phyloP scores from a whole-genome alignment of 2,797 vertebrate genomes.

The Nannoperca obscura region DNA sequence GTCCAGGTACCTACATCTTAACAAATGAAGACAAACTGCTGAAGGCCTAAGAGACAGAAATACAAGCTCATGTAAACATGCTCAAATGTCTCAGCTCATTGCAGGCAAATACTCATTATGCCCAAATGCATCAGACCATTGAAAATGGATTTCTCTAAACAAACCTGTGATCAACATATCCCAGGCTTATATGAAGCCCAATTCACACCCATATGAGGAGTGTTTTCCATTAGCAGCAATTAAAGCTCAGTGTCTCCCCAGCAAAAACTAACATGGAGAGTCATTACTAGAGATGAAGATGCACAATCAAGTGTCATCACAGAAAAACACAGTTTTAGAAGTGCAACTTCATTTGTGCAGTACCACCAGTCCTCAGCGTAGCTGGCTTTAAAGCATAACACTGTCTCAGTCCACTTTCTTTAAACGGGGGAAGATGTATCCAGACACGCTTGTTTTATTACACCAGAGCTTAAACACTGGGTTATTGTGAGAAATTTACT shows the following conservation, averaged over 20 bases:
- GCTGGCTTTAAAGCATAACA: slow-evolving; percentile 13
- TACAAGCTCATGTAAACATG: background rate
- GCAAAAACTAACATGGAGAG: slow-evolving; percentile 15
- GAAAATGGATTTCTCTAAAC: background rate
- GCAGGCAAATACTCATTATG: background rate
- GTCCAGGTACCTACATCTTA: background rate
- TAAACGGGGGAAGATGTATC: slow-evolving; percentile 28
- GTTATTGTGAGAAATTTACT: background rate
- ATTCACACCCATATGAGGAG: background rate
- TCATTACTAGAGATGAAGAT: background rate
- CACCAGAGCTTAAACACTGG: slow-evolving; percentile 1
- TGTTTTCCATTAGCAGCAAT: background rate
- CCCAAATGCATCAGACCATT: slow-evolving; percentile 6
- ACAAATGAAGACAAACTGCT: background rate
- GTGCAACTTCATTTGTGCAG: background rate
- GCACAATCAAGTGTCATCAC: slow-evolving; percentile 5
- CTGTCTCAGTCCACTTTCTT: slow-evolving; percentile 26
- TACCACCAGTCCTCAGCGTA: background rate
- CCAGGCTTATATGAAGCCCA: background rate
- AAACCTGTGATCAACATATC: slow-evolving; percentile 13
- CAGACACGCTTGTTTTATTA: slow-evolving; percentile 28
- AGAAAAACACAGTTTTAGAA: slow-evolving; percentile 24
- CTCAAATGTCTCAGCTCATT: background rate
- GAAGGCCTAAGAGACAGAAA: background rate
- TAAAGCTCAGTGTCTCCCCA: slow-evolving; percentile 1